Evolutionary conservation across 2,888 invertebrate genomes (phyloP).

Genomic region (Drosophila pegasa): DNA sequence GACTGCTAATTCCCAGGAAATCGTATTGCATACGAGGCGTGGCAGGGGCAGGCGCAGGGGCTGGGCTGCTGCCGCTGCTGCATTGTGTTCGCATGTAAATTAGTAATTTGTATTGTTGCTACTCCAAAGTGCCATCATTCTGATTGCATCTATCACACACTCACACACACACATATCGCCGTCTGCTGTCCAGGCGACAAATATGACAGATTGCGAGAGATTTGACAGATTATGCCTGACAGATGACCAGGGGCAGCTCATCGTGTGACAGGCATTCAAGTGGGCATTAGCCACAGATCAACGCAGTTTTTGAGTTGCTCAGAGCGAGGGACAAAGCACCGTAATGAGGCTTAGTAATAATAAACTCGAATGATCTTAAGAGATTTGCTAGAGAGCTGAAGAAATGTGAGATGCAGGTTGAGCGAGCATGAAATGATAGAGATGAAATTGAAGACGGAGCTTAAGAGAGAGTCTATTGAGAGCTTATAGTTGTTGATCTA

Average conservation of each 20-base stretch:
- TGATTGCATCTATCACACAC: constrained; percentile 35
- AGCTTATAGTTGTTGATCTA: background rate
- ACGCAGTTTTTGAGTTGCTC: background rate
- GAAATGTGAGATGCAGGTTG: background rate
- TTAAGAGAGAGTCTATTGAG: background rate
- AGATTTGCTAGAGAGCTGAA: background rate
- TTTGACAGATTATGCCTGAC: constrained; percentile 5
- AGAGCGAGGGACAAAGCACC: background rate
- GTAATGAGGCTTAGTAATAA: background rate
- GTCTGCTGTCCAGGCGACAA: constrained; percentile 32
- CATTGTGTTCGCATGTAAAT: constrained; percentile 63
- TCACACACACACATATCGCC: background rate
- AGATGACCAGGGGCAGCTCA: background rate
- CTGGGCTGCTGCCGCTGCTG: constrained; percentile 13
- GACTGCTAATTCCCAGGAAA: constrained; percentile 36
- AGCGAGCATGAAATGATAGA: background rate
- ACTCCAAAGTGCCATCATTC: constrained; percentile 35
- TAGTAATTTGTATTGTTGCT: constrained; percentile 65
- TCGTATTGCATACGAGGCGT: background rate
- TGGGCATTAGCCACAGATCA: constrained; percentile 1
- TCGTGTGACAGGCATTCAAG: background rate
- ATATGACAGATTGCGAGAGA: constrained; percentile 8
- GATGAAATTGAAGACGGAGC: background rate
- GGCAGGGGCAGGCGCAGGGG: background rate
- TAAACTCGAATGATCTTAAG: constrained; percentile 1